Base-by-base conservation (phyloP, 2,113 vertebrate species). In the Antigone vipio region DNA sequence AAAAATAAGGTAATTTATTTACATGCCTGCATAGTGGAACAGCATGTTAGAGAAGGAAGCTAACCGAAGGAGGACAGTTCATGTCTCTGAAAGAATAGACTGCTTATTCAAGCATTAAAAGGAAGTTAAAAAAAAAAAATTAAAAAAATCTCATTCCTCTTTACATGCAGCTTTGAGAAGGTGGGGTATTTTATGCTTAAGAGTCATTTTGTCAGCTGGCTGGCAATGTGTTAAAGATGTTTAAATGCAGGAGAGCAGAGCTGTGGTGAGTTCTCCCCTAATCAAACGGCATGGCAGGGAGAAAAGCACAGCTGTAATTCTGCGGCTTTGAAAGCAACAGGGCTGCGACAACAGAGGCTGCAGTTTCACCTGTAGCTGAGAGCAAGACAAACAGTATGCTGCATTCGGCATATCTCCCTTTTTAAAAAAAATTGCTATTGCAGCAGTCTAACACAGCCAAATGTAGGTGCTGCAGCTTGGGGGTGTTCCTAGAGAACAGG, bases 1-100 rank as follows among this genome's bases (percentile, higher is more conserved):
- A 87, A 50, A 96, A 96, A 71, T 78, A 52, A 93, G 58, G 68
- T 69, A 59, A 93, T 93, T 93, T 94, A 95, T 91, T 93, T 95
- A 63, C 89, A 92, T 73, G 63, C 24, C 58, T 79, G 56, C 64
- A 81, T 42, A 72, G 27, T 17, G 77, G 18, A 63, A 69, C 81
- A 82, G 62, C 49, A 15, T 52, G 71, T 58, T 58, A 24, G 62
- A 76, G 24, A 27, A 78, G 42, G 30, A 44, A 88, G 69, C 56
- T 60, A 58, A 30, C 56, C 2, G 3, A 69, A 83, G 93, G 88
- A 69, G 87, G 75, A 40, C 78, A 93, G 58, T 66, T 85, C 15
- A 12, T 20, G 52, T 67, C 63, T 94, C 88, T 63, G 60, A 64
- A 80, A 93, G 79, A 29, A 80, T 0, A 64, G 34, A 32, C 77